Conservation (phyloP, 1,140 invertebrate genomes). For the Diachasmimorpha longicaudata region DNA sequence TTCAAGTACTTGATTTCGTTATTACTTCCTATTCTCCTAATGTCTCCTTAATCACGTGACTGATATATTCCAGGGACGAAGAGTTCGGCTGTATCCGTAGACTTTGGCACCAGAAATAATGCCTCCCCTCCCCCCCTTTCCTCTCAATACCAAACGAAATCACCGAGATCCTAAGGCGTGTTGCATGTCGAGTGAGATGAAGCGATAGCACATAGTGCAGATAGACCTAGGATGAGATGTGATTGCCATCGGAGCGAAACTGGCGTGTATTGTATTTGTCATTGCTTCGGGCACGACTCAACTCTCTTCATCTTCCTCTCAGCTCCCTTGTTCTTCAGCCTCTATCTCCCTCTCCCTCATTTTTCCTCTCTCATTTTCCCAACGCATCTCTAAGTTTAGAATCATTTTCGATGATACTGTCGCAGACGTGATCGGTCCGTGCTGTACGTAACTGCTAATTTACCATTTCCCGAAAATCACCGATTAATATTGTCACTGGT, state of each 20-base stretch:
- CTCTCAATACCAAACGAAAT: background rate
- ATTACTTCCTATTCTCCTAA: no score
- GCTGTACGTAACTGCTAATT: background rate
- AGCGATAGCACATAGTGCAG: background rate
- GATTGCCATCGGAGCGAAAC: background rate
- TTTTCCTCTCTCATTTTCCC: constrained; percentile 16
- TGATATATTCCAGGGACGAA: background rate
- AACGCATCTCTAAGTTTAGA: constrained; percentile 14
- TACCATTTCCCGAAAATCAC: constrained; percentile 4
- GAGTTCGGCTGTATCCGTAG: background rate
- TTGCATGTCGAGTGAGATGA: background rate
- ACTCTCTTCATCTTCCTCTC: background rate
- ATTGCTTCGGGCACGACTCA: constrained; percentile 11
- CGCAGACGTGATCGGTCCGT: constrained; percentile 14
- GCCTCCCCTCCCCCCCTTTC: background rate
- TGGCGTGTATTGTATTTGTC: constrained; percentile 35
- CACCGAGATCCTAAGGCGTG: background rate
- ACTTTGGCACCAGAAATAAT: background rate
- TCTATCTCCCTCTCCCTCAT: background rate
- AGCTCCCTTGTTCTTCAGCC: background rate
- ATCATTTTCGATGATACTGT: constrained; percentile 7
- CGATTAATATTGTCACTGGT: background rate
- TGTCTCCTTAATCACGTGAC: background rate
- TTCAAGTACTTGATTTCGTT: no score
- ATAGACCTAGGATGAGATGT: background rate